phyloP scores from a whole-genome alignment of 2,113 vertebrate species.

The Eira barbara region DNA sequence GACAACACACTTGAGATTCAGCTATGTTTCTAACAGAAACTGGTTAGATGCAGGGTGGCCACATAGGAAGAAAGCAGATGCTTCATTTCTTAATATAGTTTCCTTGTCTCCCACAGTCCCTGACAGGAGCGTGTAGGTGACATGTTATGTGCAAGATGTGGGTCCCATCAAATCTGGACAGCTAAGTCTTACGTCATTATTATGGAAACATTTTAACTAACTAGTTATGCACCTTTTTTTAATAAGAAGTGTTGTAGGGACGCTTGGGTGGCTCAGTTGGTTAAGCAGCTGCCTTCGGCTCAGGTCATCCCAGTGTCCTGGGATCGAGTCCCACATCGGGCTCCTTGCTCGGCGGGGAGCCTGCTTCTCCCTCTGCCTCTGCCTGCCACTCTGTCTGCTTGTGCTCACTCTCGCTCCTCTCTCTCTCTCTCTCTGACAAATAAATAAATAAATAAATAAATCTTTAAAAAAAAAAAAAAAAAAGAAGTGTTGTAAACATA shows the following conservation, averaged over 20 bases:
- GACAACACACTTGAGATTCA: neutral
- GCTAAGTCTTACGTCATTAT: neutral
- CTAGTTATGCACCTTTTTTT: neutral
- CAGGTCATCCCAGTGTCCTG: too few species aligned
- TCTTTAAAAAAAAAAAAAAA: too few species aligned
- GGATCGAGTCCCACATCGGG: too few species aligned
- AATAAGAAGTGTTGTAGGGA: neutral
- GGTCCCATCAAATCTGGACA: neutral
- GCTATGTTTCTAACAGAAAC: neutral
- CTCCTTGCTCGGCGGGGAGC: too few species aligned
- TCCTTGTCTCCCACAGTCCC: neutral
- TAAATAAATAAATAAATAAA: too few species aligned
- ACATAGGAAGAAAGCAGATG: slow-evolving; percentile 17
- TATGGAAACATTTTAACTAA: neutral
- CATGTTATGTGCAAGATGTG: neutral
- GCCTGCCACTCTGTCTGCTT: too few species aligned
- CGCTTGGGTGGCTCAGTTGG: too few species aligned
- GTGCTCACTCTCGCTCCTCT: too few species aligned
- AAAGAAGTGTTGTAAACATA: too few species aligned
- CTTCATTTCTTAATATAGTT: slow-evolving; percentile 35
- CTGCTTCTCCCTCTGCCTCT: too few species aligned
- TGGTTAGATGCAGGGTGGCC: slow-evolving; percentile 7
- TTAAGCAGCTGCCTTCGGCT: too few species aligned
- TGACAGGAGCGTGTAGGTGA: neutral
- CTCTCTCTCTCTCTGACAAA: too few species aligned